phyloP scores from a whole-genome alignment of 2,797 vertebrate genomes.

The Trematomus bernacchii region DNA sequence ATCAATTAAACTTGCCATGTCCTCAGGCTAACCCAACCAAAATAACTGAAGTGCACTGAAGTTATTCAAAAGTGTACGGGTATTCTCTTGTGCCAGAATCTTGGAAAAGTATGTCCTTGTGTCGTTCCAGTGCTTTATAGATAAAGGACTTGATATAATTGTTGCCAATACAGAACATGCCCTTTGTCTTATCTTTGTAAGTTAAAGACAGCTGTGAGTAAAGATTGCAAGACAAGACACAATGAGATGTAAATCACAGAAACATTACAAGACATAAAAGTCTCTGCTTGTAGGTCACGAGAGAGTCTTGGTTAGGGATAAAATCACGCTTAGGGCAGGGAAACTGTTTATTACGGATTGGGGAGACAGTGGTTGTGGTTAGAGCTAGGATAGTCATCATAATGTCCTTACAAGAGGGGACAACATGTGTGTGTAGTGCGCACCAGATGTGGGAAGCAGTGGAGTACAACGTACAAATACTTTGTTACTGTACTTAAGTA shows the following conservation, averaged over 20 bases:
- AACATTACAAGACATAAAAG: background rate
- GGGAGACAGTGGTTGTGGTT: background rate
- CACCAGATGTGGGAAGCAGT: background rate
- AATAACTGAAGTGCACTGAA: background rate
- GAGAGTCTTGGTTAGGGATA: background rate
- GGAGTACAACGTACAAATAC: too few species aligned
- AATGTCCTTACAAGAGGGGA: conserved; percentile 9
- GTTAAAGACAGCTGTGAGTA: conserved; percentile 35
- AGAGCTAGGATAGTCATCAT: background rate
- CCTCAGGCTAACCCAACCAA: background rate
- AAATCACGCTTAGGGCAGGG: background rate
- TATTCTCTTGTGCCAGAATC: background rate
- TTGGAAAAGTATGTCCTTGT: conserved; percentile 8
- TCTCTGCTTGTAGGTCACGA: conserved; percentile 2
- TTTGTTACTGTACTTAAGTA: too few species aligned
- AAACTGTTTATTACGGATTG: background rate
- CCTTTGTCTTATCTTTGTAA: conserved; percentile 45
- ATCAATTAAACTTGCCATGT: conserved; percentile 22
- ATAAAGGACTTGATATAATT: conserved; percentile 55
- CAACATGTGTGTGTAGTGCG: conserved; percentile 4
- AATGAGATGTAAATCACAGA: conserved; percentile 47
- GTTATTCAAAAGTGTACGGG: background rate
- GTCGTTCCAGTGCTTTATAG: background rate
- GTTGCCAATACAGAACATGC: conserved; percentile 9
- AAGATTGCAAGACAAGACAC: conserved; percentile 46